Conservation (phyloP, 1,140 invertebrate species). For the Diuraphis noxia region DNA sequence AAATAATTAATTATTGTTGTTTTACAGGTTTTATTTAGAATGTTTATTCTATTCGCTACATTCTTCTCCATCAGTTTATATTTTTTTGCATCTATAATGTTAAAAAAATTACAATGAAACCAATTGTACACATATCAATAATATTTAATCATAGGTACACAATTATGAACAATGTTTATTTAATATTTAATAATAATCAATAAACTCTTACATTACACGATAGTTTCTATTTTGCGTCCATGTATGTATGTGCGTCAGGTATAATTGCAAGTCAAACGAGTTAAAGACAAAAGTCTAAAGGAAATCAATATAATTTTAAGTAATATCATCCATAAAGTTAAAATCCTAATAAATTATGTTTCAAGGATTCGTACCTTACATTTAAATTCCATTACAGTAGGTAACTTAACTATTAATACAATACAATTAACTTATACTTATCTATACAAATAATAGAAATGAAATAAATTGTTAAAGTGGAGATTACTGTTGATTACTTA, state of each 20-base stretch:
- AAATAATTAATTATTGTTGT: neutral
- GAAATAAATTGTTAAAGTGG: neutral
- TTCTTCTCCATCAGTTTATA: neutral
- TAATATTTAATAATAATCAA: neutral
- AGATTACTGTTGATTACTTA: neutral
- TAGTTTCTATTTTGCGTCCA: neutral
- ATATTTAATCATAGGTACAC: neutral
- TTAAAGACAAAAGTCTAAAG: too few relatives aligned
- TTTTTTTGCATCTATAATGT: neutral
- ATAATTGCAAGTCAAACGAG: too few relatives aligned
- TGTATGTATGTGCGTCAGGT: neutral
- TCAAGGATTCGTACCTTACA: neutral
- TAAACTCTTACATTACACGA: neutral
- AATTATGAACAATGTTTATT: neutral
- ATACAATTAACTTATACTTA: neutral
- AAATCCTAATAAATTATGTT: neutral
- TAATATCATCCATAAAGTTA: neutral
- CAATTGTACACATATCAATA: neutral
- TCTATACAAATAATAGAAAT: neutral
- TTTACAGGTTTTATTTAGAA: slow-evolving; percentile 31
- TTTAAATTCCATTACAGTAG: neutral
- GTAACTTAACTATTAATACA: neutral
- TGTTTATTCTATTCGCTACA: neutral
- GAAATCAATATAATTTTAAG: neutral
- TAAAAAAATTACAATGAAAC: neutral